Evolutionary conservation across 2,113 vertebrate genomes (phyloP).

Genomic region (Uria lomvia): DNA sequence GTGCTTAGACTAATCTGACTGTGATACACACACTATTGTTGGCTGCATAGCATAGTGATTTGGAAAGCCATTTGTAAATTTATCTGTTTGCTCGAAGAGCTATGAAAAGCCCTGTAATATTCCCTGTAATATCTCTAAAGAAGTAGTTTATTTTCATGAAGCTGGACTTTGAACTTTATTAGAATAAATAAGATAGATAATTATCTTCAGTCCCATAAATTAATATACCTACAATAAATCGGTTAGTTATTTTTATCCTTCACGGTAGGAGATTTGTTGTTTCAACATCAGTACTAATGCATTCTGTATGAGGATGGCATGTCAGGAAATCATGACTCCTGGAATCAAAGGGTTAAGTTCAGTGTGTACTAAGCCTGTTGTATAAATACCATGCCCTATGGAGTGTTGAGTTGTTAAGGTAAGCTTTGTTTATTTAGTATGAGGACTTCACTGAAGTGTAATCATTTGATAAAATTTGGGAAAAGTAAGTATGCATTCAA

Average conservation of each 20-base stretch:
- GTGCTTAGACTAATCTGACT: background rate
- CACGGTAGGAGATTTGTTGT: background rate
- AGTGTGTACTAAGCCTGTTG: constrained; percentile 48
- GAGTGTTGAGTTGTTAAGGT: constrained; percentile 47
- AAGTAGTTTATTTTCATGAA: background rate
- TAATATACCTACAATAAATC: background rate
- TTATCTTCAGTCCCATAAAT: background rate
- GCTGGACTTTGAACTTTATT: background rate
- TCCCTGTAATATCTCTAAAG: background rate
- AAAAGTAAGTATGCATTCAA: constrained; percentile 14
- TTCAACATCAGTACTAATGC: background rate
- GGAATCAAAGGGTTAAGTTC: constrained; percentile 64
- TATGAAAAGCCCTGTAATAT: background rate
- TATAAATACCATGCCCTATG: constrained; percentile 57
- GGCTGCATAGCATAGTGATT: background rate
- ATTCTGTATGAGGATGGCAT: background rate
- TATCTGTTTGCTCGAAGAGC: background rate
- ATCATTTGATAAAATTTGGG: constrained; percentile 49
- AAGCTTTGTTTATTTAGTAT: constrained; percentile 60
- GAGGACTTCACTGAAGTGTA: constrained; percentile 35
- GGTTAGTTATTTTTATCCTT: background rate
- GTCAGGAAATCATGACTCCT: constrained; percentile 56
- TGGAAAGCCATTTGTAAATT: background rate
- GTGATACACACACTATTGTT: background rate
- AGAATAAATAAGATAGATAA: background rate